Evolutionary conservation across 2,113 vertebrate species (phyloP).

Genomic region (Campylorhamphus procurvoides): DNA sequence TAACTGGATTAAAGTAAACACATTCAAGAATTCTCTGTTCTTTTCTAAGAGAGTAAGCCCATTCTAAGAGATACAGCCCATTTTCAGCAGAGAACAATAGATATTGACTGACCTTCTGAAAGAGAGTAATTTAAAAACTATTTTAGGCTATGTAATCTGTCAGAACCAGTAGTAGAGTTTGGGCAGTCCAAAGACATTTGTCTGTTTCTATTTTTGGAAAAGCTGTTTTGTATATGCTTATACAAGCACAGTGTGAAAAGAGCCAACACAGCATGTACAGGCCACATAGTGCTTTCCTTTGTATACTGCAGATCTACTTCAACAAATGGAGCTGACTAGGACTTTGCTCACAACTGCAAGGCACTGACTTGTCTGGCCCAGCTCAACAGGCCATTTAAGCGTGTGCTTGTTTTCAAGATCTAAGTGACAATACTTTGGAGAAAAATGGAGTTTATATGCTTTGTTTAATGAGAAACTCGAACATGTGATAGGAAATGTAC

Average conservation of each 20-base stretch:
- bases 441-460: neutral
- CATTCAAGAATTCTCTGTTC: neutral
- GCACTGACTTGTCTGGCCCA: neutral
- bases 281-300: neutral
- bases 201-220: neutral
- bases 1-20: neutral
- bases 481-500: neutral
- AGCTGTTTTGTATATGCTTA: neutral
- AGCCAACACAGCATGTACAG: neutral
- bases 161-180: neutral
- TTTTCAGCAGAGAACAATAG: neutral
- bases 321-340: neutral
- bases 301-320: neutral
- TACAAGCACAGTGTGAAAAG: neutral
- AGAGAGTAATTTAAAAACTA: neutral
- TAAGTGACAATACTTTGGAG: neutral
- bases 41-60: neutral
- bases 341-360: neutral
- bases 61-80: neutral
- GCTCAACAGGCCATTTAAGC: neutral
- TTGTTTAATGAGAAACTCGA: neutral
- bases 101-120: neutral
- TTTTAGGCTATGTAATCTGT: neutral
- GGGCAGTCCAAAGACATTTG: neutral
- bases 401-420: neutral